These are phyloP conservation scores for Leucophenga montana DNA, from an alignment of 2,888 invertebrate species.

Conservation along the genomic window DNA sequence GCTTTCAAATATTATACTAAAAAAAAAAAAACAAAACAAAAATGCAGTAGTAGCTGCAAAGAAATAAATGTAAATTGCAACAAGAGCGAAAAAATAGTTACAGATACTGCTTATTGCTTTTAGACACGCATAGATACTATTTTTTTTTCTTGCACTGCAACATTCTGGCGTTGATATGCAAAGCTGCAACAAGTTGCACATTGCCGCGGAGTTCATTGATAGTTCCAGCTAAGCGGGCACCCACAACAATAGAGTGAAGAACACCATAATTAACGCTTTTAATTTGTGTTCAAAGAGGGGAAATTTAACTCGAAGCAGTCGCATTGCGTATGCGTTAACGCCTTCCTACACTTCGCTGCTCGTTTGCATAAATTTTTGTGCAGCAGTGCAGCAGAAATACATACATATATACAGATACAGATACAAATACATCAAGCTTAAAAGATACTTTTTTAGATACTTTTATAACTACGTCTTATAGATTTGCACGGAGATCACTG, in stretches of 20 bases:
- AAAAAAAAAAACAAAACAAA: background rate
- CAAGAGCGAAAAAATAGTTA: background rate
- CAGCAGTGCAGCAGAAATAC: slow-evolving; percentile 46
- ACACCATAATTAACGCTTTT: slow-evolving; percentile 57
- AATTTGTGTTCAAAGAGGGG: slow-evolving; percentile 32
- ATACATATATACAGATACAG: background rate
- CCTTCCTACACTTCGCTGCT: slow-evolving; percentile 68
- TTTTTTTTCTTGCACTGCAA: background rate
- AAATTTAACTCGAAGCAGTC: slow-evolving; percentile 35
- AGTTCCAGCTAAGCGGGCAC: slow-evolving; percentile 30
- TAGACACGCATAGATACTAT: background rate
- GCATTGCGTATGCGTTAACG: slow-evolving; percentile 41
- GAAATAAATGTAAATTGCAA: slow-evolving; percentile 11
- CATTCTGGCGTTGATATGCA: slow-evolving; percentile 9
- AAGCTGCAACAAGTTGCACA: slow-evolving; percentile 13
- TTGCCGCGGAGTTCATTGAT: slow-evolving; percentile 18
- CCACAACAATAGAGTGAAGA: slow-evolving; percentile 21
- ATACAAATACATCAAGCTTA: slow-evolving; percentile 1
- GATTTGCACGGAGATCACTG: slow-evolving; percentile 7
- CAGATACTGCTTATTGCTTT: slow-evolving; percentile 6
- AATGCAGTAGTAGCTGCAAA: background rate
- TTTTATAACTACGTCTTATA: background rate
- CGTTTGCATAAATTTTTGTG: slow-evolving; percentile 66
- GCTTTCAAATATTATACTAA: background rate
- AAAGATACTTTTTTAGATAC: background rate